Conservation (phyloP, 2,797 vertebrate genomes). For the Schizothorax lantsangensis region DNA sequence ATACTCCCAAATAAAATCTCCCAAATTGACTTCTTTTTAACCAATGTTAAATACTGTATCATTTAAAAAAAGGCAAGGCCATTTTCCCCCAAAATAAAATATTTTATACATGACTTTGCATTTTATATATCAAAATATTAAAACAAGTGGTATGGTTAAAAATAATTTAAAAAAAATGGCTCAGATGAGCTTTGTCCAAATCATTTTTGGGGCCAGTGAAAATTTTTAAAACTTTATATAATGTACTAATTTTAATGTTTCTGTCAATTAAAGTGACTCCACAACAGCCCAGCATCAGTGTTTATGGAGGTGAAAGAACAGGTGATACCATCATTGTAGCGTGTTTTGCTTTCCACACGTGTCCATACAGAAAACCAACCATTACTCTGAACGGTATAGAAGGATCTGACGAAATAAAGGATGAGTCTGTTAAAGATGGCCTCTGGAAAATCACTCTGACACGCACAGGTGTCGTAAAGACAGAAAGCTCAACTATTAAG, state of each 20-base stretch:
- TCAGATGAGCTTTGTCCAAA: neutral
- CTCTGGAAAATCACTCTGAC: slow-evolving; percentile 28
- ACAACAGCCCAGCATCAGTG: neutral
- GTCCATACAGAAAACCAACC: slow-evolving; percentile 2
- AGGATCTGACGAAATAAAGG: neutral
- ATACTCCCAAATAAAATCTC: too few species aligned
- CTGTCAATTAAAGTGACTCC: neutral
- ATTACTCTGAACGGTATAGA: slow-evolving; percentile 35
- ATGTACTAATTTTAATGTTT: neutral
- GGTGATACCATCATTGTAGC: neutral
- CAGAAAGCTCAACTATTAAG: neutral
- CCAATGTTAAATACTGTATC: too few species aligned
- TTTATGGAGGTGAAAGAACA: slow-evolving; percentile 4
- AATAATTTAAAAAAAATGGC: neutral
- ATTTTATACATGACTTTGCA: neutral
- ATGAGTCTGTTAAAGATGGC: neutral
- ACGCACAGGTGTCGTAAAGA: slow-evolving; percentile 20
- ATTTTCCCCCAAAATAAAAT: neutral
- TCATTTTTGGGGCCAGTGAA: neutral
- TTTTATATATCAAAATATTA: neutral
- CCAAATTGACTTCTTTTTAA: neutral
- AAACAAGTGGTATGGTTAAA: neutral
- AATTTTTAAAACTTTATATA: neutral
- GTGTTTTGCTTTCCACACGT: slow-evolving; percentile 20
- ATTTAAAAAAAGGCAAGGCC: neutral